Evolutionary conservation across 1,140 invertebrate species (phyloP).

Genomic region (Samia ricini): DNA sequence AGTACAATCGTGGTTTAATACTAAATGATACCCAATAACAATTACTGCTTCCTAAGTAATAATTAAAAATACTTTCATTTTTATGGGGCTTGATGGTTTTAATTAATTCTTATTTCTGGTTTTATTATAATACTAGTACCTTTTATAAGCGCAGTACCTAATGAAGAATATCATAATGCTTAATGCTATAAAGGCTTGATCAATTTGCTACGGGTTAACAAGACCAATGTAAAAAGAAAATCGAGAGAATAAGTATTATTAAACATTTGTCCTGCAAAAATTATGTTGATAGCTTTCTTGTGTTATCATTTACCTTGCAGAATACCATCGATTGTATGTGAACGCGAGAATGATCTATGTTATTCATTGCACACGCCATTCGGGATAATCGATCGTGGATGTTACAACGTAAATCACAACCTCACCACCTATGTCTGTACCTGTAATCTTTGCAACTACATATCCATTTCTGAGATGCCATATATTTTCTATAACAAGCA

Average conservation of each 20-base stretch:
- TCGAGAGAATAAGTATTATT: background rate
- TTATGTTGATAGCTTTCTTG: constrained; percentile 19
- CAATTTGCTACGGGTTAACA: too few relatives aligned
- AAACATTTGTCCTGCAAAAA: background rate
- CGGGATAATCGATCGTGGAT: constrained; percentile 55
- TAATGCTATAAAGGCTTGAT: too few relatives aligned
- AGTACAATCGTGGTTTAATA: too few relatives aligned
- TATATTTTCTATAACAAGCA: constrained; percentile 45
- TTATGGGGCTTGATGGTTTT: too few relatives aligned
- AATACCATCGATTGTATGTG: constrained; percentile 38
- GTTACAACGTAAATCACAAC: constrained; percentile 48
- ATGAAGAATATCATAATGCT: too few relatives aligned
- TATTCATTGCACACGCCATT: constrained; percentile 59
- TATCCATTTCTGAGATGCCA: constrained; percentile 55
- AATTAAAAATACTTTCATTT: too few relatives aligned
- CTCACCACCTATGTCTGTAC: constrained; percentile 47
- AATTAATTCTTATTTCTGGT: too few relatives aligned
- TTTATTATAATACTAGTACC: too few relatives aligned
- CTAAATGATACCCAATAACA: too few relatives aligned
- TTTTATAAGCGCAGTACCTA: too few relatives aligned
- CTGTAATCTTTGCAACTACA: constrained; percentile 58
- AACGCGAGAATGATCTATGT: constrained; percentile 43
- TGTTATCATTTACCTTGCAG: constrained; percentile 26
- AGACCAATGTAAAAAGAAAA: too few relatives aligned
- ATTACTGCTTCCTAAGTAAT: too few relatives aligned